Percentiles rank a stretch among this genome's conserved stretches.
Conservation (phyloP, 2,888 invertebrate genomes). For the Cecidostiba fungosa region DNA sequence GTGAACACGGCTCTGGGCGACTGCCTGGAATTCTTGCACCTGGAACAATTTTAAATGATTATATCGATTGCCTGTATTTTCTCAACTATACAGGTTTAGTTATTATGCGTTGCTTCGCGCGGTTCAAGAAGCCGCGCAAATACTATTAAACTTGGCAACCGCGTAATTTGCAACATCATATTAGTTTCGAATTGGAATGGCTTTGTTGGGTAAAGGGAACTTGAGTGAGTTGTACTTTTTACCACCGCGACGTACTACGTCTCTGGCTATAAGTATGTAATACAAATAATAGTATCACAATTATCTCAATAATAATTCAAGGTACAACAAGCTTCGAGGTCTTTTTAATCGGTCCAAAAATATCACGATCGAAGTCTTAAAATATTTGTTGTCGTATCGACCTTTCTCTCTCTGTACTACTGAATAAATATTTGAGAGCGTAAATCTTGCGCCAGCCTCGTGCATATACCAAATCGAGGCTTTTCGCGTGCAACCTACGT, state of each 20-base stretch:
- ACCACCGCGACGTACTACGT: neutral
- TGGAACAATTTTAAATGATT: conserved; percentile 33
- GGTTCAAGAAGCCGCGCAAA: neutral
- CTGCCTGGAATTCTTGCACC: conserved; percentile 36
- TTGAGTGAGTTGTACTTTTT: neutral
- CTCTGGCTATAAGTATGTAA: neutral
- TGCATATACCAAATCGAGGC: neutral
- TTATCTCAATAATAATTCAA: neutral
- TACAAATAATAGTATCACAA: neutral
- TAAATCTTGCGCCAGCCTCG: neutral
- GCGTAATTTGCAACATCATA: neutral
- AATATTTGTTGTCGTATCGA: neutral
- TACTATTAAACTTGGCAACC: neutral
- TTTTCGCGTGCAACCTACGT: neutral
- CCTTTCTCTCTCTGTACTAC: neutral
- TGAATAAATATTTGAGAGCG: neutral
- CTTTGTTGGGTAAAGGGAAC: neutral
- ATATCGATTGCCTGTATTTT: too few species aligned
- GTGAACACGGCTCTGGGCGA: neutral
- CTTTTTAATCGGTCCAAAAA: neutral
- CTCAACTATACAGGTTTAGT: neutral
- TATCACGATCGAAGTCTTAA: neutral
- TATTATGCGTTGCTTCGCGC: neutral
- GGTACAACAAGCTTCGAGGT: neutral
- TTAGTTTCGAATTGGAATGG: neutral